Evolutionary conservation across 30 jellyfish, hydroid and myxozoan genomes (phyloP), one percentile per base, ranked within the genome.

Genomic region (Euphysa ruthae): DNA sequence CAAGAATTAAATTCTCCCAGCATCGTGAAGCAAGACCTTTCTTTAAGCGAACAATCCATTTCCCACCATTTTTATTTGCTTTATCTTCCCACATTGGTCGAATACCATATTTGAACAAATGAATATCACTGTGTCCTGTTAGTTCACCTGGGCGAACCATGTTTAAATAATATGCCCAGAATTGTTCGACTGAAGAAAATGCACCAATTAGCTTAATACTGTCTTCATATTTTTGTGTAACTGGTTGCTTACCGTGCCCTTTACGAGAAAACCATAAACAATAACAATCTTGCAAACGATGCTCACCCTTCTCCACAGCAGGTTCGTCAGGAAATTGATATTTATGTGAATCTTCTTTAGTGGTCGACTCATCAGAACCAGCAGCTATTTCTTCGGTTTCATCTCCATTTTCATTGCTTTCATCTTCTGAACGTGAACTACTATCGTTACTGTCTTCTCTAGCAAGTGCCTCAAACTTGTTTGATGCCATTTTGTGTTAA

Each of bases 71-170:
- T 54, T 81, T 88, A 46, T 88, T 88, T 23, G 94, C 95, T 63
- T 81, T 73, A 57, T 84, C 95, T 95, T 88, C 98, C 98, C 98
- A 88, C 98, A 88, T 88, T 24, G 98, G 98, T 31, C 98, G 58
- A 2, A 88, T 88, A 21, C 98, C 98, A 75, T 88, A 92, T 56
- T 88, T 88, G 72, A 88, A 88, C 18, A 88, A 63, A 55, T 88
- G 98, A 55, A 88, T 80, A 65, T 80, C 94, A 79, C 98, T 77
- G 78, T 88, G 94, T 4, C 93, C 95, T 4, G 98, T 90, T 31
- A 88, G 55, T 50, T 88, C 98, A 6, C 98, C 95, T 4, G 98
- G 98, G n/a, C 94, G 75, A 1, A 74, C 98, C 94, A 88, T 77
- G 79, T 73, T 76, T 3, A 93, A 69, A 63, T 88, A 88, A 60